Conservation (phyloP, 2,797 vertebrate genomes). For the Halcyon leucocephala region DNA sequence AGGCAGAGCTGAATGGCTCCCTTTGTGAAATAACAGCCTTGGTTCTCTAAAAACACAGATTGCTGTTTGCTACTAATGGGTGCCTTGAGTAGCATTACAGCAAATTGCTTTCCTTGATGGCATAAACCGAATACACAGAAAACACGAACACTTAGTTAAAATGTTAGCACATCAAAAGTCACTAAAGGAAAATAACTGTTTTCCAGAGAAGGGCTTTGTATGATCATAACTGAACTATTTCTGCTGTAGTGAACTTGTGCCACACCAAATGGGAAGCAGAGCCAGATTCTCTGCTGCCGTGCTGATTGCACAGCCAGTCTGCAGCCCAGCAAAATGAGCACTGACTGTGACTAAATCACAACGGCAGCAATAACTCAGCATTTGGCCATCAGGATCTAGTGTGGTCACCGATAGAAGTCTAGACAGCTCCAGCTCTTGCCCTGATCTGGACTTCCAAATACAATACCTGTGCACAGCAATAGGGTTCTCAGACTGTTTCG, state of each 20-base stretch:
- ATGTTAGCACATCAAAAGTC: constrained; percentile 42
- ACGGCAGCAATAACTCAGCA: neutral
- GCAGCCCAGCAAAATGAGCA: neutral
- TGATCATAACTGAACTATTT: neutral
- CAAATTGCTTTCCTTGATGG: constrained; percentile 67
- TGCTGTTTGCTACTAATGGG: constrained; percentile 60
- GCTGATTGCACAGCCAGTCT: neutral
- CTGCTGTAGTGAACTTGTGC: neutral
- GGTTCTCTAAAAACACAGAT: constrained; percentile 66
- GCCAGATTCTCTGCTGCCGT: neutral
- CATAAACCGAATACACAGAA: constrained; percentile 41
- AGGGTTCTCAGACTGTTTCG: neutral
- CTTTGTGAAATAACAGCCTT: constrained; percentile 53
- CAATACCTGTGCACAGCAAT: neutral
- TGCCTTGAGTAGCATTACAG: constrained; percentile 59
- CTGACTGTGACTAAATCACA: neutral
- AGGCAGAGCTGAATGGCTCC: constrained; percentile 29
- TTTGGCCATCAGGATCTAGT: neutral
- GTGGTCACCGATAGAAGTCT: neutral
- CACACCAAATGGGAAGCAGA: neutral
- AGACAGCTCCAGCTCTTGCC: neutral
- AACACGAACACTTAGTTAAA: constrained; percentile 49
- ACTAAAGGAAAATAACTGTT: constrained; percentile 41
- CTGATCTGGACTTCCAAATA: neutral
- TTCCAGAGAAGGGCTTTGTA: neutral